phyloP scores from a whole-genome alignment of 2,113 vertebrate genomes.

The Todiramphus chloris region DNA sequence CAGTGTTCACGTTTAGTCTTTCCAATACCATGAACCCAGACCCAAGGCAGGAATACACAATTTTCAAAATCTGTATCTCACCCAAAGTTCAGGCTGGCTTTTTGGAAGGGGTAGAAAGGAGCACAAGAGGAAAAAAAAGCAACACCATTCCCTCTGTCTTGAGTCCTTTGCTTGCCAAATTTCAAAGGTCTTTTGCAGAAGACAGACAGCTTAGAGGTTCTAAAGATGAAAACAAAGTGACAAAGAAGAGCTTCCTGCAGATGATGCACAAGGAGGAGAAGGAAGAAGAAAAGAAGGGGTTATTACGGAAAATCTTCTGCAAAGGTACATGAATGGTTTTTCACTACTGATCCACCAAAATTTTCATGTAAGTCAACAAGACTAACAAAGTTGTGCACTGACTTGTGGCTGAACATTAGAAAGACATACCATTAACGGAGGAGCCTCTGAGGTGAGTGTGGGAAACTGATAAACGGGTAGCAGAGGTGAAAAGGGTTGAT shows the following conservation, averaged over 20 bases:
- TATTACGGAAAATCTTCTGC: not conserved
- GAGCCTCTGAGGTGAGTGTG: not conserved
- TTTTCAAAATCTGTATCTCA: not conserved
- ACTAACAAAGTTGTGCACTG: not conserved
- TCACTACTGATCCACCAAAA: not conserved
- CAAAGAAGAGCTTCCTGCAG: not conserved
- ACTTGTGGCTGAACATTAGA: not conserved
- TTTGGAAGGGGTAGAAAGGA: not conserved
- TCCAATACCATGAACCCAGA: not conserved
- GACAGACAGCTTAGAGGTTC: not conserved
- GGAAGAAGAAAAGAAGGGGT: not conserved
- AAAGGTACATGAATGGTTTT: not conserved
- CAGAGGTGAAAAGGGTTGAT: not conserved
- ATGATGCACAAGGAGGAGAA: not conserved
- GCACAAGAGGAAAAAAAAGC: not conserved
- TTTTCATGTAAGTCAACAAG: not conserved
- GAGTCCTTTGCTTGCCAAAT: not conserved
- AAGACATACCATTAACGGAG: not conserved
- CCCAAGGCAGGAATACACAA: not conserved
- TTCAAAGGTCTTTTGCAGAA: not conserved
- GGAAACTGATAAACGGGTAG: conserved; percentile 36
- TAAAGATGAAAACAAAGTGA: not conserved
- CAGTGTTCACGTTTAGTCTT: not conserved
- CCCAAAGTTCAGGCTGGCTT: not conserved
- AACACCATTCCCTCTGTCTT: not conserved